Evolutionary conservation across 2,113 vertebrate genomes (phyloP).

Genomic region (Crotophaga sulcirostris): DNA sequence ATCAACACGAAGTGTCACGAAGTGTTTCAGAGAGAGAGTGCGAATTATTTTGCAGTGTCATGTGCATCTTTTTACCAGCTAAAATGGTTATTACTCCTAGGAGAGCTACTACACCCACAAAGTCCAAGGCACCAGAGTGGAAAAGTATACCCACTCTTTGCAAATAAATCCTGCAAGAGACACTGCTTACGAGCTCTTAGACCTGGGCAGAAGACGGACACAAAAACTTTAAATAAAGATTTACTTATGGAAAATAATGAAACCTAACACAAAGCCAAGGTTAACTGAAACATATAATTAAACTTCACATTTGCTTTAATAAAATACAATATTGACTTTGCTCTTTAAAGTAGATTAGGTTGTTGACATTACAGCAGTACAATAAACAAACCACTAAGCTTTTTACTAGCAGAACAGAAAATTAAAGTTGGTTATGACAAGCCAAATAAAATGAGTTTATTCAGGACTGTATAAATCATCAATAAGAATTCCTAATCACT

Average conservation of each 20-base stretch:
- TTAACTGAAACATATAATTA: conserved; percentile 70
- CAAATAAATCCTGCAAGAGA: neutral
- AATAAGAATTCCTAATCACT: conserved; percentile 59
- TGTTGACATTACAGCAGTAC: conserved; percentile 54
- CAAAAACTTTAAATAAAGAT: conserved; percentile 29
- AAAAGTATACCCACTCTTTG: neutral
- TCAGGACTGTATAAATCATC: conserved; percentile 52
- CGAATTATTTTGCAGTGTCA: neutral
- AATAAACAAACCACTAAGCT: conserved; percentile 56
- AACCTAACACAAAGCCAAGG: conserved; percentile 57
- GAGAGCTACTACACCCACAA: neutral
- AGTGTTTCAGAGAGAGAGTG: neutral
- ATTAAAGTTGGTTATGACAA: conserved; percentile 56
- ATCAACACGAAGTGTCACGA: neutral
- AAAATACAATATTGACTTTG: conserved; percentile 66
- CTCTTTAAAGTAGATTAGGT: conserved; percentile 70
- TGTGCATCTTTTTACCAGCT: neutral
- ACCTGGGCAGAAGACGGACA: neutral
- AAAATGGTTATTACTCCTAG: neutral
- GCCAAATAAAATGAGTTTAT: conserved; percentile 62
- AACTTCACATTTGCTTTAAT: conserved; percentile 67
- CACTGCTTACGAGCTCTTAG: neutral
- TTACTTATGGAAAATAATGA: conserved; percentile 55
- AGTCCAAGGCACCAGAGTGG: neutral
- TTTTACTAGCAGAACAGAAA: conserved; percentile 67